phyloP scores from a whole-genome alignment of 2,888 invertebrate species.

The Ophraella communa region DNA sequence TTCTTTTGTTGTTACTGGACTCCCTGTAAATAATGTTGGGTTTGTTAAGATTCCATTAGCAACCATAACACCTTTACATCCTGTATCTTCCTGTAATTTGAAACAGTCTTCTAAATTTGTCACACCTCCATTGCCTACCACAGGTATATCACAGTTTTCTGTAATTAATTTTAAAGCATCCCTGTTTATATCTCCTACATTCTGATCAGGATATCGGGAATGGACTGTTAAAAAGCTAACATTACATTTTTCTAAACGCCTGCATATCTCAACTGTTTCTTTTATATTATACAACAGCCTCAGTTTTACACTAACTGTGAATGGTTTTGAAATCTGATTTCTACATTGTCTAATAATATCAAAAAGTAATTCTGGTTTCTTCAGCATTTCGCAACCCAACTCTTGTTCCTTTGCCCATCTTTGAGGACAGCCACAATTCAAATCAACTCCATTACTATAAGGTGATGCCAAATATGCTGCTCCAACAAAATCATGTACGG shows the following conservation, averaged over 20 bases:
- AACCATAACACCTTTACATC: slow-evolving; percentile 88
- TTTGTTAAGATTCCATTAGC: slow-evolving; percentile 91
- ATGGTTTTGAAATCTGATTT: slow-evolving; percentile 73
- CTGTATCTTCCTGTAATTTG: slow-evolving; percentile 69
- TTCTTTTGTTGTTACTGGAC: slow-evolving; percentile 70
- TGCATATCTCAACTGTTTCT: slow-evolving; percentile 78
- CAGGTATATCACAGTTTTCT: slow-evolving; percentile 76
- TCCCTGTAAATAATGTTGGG: slow-evolving; percentile 86
- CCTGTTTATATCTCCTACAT: slow-evolving; percentile 74
- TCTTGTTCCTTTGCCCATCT: slow-evolving; percentile 92
- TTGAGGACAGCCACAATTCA: slow-evolving; percentile 98
- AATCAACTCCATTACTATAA: slow-evolving; percentile 87
- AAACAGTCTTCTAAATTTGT: slow-evolving; percentile 76
- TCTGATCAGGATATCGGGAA: slow-evolving; percentile 86
- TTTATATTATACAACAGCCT: slow-evolving; percentile 75
- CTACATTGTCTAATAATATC: slow-evolving; percentile 80
- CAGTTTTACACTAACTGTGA: slow-evolving; percentile 92
- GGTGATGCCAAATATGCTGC: slow-evolving; percentile 85
- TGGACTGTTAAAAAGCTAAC: slow-evolving; percentile 89
- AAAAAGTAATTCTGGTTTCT: slow-evolving; percentile 81
- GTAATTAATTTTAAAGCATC: slow-evolving; percentile 75
- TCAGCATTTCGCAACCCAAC: slow-evolving; percentile 83
- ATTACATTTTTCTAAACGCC: slow-evolving; percentile 83
- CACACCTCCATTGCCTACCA: slow-evolving; percentile 93
- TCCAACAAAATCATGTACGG: slow-evolving; percentile 79